Percentiles rank a stretch among this genome's conserved stretches.
Conservation (phyloP, 2,113 vertebrate species). For the Erythrocercus mccallii region DNA sequence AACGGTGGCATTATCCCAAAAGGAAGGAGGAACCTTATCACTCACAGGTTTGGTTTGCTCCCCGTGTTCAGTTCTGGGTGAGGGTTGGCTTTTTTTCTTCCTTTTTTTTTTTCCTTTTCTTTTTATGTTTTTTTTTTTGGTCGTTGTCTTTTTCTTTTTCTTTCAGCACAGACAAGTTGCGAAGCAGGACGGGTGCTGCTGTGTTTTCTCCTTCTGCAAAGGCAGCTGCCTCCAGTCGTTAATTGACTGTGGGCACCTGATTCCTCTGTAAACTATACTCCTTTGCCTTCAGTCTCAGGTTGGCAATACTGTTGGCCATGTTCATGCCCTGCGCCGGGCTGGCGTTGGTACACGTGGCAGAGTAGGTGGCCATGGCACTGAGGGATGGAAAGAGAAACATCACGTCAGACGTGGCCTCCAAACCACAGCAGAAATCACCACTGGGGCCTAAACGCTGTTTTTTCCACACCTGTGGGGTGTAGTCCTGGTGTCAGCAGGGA, state of each 20-base stretch:
- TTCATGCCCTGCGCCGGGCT: constrained; percentile 95
- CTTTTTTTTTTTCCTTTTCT: not conserved
- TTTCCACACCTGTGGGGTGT: not conserved
- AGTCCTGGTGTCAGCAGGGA: not conserved
- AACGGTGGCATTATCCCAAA: constrained; percentile 57
- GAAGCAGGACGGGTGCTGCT: constrained; percentile 68
- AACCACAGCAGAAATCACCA: not conserved
- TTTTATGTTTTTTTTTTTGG: not conserved
- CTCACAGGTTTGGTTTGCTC: constrained; percentile 68
- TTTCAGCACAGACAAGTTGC: constrained; percentile 67
- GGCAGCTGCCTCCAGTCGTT: constrained; percentile 68
- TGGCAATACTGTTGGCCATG: constrained; percentile 99
- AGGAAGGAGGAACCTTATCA: constrained; percentile 61
- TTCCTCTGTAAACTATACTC: constrained; percentile 98
- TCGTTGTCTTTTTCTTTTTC: not conserved
- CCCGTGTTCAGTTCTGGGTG: constrained; percentile 60
- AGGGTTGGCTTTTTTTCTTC: not conserved
- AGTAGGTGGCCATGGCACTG: constrained; percentile 95
- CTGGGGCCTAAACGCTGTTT: not conserved
- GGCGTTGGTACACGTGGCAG: constrained; percentile 91
- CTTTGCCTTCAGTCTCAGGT: constrained; percentile 99
- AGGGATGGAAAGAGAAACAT: constrained; percentile 59
- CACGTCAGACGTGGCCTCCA: not conserved
- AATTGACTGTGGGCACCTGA: constrained; percentile 98
- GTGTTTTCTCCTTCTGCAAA: constrained; percentile 63